phyloP scores from a whole-genome alignment of 2,888 invertebrate genomes.

The Apomyelois bistriatella region DNA sequence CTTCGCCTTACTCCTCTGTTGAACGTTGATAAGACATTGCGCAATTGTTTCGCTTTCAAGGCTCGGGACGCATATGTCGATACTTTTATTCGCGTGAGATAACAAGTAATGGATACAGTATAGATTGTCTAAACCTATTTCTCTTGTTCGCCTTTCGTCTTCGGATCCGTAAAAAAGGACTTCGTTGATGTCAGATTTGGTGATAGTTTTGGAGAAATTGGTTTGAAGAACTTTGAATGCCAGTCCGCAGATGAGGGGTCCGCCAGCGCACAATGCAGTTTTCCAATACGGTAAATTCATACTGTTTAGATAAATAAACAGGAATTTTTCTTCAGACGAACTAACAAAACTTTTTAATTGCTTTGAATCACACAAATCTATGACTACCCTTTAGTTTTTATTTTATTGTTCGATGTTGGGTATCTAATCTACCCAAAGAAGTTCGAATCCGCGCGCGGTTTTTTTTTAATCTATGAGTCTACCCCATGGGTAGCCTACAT shows the following conservation, averaged over 20 bases:
- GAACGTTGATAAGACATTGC: slow-evolving; percentile 42
- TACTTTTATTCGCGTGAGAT: slow-evolving; percentile 40
- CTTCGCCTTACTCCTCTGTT: slow-evolving; percentile 35
- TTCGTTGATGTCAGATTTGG: slow-evolving; percentile 41
- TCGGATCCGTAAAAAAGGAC: slow-evolving; percentile 52
- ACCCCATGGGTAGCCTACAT: too few species aligned
- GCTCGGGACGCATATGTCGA: slow-evolving; percentile 55
- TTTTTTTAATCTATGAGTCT: too few species aligned
- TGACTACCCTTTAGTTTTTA: too few species aligned
- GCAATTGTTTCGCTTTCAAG: slow-evolving; percentile 45
- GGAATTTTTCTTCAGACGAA: not conserved
- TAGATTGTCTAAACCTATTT: slow-evolving; percentile 49
- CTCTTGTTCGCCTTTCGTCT: slow-evolving; percentile 33
- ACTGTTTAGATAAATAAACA: not conserved
- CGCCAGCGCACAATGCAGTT: slow-evolving; percentile 22
- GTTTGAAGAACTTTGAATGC: slow-evolving; percentile 23
- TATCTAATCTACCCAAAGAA: too few species aligned
- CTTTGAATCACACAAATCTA: too few species aligned
- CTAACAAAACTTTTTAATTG: too few species aligned
- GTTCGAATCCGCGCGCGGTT: too few species aligned
- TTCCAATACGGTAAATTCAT: slow-evolving; percentile 32
- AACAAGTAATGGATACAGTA: slow-evolving; percentile 51
- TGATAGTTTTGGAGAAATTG: slow-evolving; percentile 14
- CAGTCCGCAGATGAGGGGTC: slow-evolving; percentile 29
- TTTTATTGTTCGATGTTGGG: too few species aligned